These are phyloP conservation scores for Leptoclinus maculatus DNA, from an alignment of 2,797 vertebrate species.

Conservation along the genomic window DNA sequence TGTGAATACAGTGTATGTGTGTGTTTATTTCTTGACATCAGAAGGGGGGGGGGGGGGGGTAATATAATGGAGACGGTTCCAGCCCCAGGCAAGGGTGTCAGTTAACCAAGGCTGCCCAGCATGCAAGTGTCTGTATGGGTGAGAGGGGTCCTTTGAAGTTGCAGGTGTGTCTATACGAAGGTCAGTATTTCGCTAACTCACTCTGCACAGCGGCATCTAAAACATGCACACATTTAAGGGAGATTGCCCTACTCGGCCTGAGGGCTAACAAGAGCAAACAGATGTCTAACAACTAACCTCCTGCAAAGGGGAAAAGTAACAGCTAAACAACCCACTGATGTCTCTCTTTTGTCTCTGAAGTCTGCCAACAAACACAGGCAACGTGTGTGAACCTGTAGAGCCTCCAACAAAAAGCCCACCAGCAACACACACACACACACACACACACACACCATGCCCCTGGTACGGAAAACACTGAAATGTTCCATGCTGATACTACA, in stretches of 20 bases:
- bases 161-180: conserved; percentile 81
- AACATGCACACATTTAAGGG: conserved; percentile 79
- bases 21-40: conserved; percentile 43
- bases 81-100: conserved; percentile 78
- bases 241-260: conserved; percentile 64
- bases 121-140: conserved; percentile 75
- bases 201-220: conserved; percentile 76
- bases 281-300: conserved; percentile 85
- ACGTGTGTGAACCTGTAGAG: conserved; percentile 79
- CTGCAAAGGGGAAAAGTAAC: conserved; percentile 78
- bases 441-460: conserved; percentile 23
- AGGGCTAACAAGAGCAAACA: conserved; percentile 85
- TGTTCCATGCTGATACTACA: conserved; percentile 52
- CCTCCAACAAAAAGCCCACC: conserved; percentile 55
- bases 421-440: conserved; percentile 37
- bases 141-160: conserved; percentile 80
- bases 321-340: conserved; percentile 72
- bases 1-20: conserved; percentile 37
- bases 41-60: background rate
- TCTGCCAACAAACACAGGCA: conserved; percentile 66
- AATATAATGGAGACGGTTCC: conserved; percentile 54
- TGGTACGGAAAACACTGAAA: conserved; percentile 54
- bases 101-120: conserved; percentile 74
- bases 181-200: conserved; percentile 74
- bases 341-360: conserved; percentile 75